A percentile compares a stretch with the other conserved stretches of the same genome.
Evolutionary conservation across 2,888 invertebrate species (phyloP).

Genomic region (Lordiphosa fenestrarum): DNA sequence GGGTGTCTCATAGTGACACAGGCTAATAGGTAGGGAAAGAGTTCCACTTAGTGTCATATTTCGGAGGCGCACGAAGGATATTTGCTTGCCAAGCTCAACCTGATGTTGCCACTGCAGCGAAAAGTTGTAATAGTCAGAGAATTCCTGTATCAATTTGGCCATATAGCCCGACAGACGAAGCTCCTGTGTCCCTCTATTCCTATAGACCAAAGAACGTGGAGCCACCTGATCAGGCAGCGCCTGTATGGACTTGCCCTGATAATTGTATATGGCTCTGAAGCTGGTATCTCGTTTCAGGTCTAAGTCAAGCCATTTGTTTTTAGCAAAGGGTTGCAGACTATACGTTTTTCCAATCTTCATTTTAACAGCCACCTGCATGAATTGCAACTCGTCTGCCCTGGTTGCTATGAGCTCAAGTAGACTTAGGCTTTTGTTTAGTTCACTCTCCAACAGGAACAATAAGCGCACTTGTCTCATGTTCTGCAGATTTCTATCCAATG

Average conservation of each 20-base stretch:
- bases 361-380: constrained; percentile 31
- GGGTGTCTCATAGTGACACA: constrained; percentile 46
- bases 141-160: constrained; percentile 36
- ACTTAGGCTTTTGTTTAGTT: not conserved
- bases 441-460: constrained; percentile 14
- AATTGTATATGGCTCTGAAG: constrained; percentile 30
- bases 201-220: constrained; percentile 35
- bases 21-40: constrained; percentile 40
- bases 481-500: constrained; percentile 38
- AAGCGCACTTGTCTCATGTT: constrained; percentile 53
- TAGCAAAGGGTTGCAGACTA: constrained; percentile 43
- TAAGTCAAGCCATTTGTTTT: constrained; percentile 32
- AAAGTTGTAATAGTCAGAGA: constrained; percentile 37
- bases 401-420: constrained; percentile 5
- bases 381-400: constrained; percentile 3
- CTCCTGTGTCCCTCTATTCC: constrained; percentile 16
- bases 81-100: constrained; percentile 10
- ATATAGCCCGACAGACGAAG: constrained; percentile 35
- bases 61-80: constrained; percentile 36
- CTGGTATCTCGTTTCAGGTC: constrained; percentile 1
- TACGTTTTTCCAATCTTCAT: not conserved
- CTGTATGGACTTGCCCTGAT: constrained; percentile 10
- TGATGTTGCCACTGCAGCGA: constrained; percentile 34
- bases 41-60: constrained; percentile 54
- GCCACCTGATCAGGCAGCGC: constrained; percentile 46